Conservation (phyloP, 1,140 invertebrate genomes). For the Rhizoglyphus robini region DNA sequence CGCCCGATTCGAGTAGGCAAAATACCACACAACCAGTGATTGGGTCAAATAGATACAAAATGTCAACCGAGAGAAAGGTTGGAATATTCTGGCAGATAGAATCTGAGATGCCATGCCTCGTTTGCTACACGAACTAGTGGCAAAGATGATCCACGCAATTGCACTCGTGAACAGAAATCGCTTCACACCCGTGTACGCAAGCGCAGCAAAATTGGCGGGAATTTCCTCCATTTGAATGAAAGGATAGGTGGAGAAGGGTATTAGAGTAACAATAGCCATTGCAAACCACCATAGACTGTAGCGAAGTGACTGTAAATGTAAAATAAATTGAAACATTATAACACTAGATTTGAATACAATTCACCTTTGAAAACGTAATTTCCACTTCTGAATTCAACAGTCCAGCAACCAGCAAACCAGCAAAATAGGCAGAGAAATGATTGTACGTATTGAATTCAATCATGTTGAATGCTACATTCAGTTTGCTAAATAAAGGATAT, state of each 20-base stretch:
- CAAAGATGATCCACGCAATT: slow-evolving; percentile 7
- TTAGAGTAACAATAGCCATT: background rate
- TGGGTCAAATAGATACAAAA: slow-evolving; percentile 18
- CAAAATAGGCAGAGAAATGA: slow-evolving; percentile 13
- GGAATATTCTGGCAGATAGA: slow-evolving; percentile 14
- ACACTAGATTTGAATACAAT: no score
- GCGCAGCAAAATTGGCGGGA: background rate
- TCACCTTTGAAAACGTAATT: slow-evolving; percentile 17
- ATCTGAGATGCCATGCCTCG: background rate
- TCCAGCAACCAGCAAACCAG: slow-evolving; percentile 8
- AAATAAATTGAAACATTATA: background rate
- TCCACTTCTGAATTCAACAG: background rate
- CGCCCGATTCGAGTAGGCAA: background rate
- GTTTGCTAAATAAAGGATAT: slow-evolving; percentile 10
- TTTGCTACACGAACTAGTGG: background rate
- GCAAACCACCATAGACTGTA: background rate
- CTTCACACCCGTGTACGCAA: slow-evolving; percentile 5
- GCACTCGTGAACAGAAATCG: background rate
- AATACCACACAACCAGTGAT: slow-evolving; percentile 20
- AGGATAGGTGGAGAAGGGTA: slow-evolving; percentile 16
- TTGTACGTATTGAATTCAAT: slow-evolving; percentile 17
- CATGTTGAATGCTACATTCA: slow-evolving; percentile 12
- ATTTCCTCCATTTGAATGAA: slow-evolving; percentile 17
- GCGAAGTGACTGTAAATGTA: background rate
- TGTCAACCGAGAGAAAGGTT: slow-evolving; percentile 14